Evolutionary conservation across 1,140 invertebrate species (phyloP).

Genomic region (Meteorus sp.): DNA sequence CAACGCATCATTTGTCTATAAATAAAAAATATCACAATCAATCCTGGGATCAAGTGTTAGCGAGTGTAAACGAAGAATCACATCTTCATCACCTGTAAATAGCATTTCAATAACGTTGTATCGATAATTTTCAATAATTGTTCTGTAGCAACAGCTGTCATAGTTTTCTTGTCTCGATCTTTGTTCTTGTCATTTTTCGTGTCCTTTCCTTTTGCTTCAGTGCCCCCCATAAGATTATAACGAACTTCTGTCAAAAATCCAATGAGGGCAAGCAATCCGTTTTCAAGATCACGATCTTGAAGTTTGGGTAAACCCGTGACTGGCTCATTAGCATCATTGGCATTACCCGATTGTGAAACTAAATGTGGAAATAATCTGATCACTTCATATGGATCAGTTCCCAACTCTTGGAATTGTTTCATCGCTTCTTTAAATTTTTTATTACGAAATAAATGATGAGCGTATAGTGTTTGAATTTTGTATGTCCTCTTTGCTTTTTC

Average conservation of each 20-base stretch:
- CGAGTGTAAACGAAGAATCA: no score
- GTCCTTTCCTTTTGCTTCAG: conserved; percentile 51
- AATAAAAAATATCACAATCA: conserved; percentile 35
- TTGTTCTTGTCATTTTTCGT: conserved; percentile 38
- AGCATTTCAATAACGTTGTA: conserved; percentile 94
- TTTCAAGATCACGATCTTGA: conserved; percentile 84
- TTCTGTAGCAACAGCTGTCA: conserved; percentile 53
- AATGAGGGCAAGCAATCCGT: conserved; percentile 84
- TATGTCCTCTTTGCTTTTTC: conserved; percentile 81
- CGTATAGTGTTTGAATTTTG: conserved; percentile 88
- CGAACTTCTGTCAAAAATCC: conserved; percentile 84
- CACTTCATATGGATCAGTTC: conserved; percentile 92
- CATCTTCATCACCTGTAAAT: conserved; percentile 78
- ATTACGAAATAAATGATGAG: conserved; percentile 86
- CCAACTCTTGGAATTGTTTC: conserved; percentile 85
- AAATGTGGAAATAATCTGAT: conserved; percentile 92
- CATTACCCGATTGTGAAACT: conserved; percentile 69
- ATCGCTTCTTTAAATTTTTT: conserved; percentile 88
- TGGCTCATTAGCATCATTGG: conserved; percentile 55
- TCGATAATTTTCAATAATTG: conserved; percentile 92
- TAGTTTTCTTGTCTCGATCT: conserved; percentile 57
- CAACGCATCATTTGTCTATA: conserved; percentile 90
- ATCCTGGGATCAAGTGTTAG: no score
- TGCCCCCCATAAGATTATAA: conserved; percentile 60
- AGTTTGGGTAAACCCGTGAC: conserved; percentile 62